Conservation (phyloP, 2,797 vertebrate genomes). For the Apodemus agrarius region DNA sequence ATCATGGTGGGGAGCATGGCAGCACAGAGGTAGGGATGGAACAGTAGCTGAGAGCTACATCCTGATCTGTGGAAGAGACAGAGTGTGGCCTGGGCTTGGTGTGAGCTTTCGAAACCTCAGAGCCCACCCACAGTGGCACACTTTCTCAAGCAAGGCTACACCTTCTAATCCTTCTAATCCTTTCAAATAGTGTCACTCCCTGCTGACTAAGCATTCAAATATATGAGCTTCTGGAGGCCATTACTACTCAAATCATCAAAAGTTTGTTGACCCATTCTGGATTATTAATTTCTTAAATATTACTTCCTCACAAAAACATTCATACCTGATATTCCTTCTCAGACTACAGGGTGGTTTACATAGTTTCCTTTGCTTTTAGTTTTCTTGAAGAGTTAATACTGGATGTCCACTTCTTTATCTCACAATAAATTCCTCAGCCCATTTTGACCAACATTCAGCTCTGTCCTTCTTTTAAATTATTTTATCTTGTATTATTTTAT, state of each 20-base stretch:
- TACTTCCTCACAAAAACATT: slow-evolving; percentile 11
- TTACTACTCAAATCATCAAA: neutral
- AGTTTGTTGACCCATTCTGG: neutral
- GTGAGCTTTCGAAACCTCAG: neutral
- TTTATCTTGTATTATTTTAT: neutral
- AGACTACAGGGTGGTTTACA: neutral
- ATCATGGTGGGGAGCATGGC: neutral
- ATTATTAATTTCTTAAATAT: neutral
- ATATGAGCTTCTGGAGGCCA: neutral
- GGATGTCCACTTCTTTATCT: neutral
- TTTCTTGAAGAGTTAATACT: neutral
- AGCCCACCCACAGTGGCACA: neutral
- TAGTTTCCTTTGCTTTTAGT: neutral
- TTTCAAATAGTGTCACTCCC: neutral
- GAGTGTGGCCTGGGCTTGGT: neutral
- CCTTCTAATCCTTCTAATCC: neutral
- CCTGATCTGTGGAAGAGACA: neutral
- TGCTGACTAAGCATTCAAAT: neutral
- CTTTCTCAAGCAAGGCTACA: neutral
- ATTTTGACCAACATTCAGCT: neutral
- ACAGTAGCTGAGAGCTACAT: neutral
- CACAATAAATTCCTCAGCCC: neutral
- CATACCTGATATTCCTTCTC: neutral
- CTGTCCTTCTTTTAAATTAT: neutral
- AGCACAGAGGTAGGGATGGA: neutral